Conservation (phyloP, 2,888 invertebrate species). For the Odontomyia ornata region DNA sequence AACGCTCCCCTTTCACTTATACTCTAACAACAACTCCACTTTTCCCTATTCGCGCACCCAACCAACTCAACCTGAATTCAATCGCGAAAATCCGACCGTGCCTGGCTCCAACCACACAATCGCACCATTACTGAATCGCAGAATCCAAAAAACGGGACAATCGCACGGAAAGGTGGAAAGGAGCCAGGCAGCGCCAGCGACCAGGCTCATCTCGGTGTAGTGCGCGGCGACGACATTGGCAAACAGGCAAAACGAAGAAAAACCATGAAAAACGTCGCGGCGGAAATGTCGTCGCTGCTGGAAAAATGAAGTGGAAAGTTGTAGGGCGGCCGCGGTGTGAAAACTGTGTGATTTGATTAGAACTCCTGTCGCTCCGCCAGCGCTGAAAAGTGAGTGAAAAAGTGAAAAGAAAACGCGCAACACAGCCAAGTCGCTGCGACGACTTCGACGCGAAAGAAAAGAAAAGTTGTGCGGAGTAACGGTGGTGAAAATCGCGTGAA, state of each 20-base stretch:
- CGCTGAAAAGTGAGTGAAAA: not conserved
- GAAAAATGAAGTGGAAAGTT: conserved; percentile 36
- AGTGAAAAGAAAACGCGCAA: conserved; percentile 30
- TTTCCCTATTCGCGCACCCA: conserved; percentile 17
- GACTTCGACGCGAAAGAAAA: too few relatives aligned
- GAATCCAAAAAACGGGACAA: conserved; percentile 32
- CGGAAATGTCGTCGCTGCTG: conserved; percentile 41
- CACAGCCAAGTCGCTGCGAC: not conserved
- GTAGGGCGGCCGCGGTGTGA: conserved; percentile 29
- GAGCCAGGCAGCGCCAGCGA: conserved; percentile 33
- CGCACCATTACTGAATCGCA: conserved; percentile 20
- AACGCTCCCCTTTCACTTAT: conserved; percentile 24
- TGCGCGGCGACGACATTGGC: conserved; percentile 38
- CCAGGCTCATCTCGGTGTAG: conserved; percentile 28
- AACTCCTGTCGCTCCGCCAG: conserved; percentile 2
- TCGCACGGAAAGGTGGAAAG: conserved; percentile 17
- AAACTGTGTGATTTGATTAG: conserved; percentile 22
- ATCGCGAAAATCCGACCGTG: conserved; percentile 30
- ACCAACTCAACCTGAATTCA: not conserved
- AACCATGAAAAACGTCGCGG: conserved; percentile 31
- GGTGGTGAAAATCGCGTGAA: conserved; percentile 27
- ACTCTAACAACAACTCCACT: not conserved
- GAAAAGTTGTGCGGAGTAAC: not conserved
- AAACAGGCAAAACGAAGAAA: not conserved
- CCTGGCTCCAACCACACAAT: conserved; percentile 15